Base-by-base conservation (phyloP, 2,888 invertebrate species). In the Erebia palarica region DNA sequence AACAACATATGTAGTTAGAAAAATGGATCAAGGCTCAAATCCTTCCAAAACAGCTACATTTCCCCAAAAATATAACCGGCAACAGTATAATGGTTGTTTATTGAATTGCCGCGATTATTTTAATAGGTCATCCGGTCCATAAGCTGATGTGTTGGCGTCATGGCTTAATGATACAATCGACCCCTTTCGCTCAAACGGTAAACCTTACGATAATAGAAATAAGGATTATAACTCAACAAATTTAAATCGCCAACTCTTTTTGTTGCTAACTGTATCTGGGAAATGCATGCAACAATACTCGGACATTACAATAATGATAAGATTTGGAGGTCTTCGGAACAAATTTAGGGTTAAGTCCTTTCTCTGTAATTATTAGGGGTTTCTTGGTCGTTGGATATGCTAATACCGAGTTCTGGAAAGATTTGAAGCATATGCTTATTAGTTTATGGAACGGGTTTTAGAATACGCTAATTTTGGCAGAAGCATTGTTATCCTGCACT, bases 51-150 rank as follows among this genome's bases (percentile, higher is more conserved):
- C 18, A 60, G 5, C 67, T 74, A 75, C 61, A 77, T 77, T 77
- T 74, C 74, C 68, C 77, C 80, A 82, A 85, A 84, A 83, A 67
- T 79, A 81, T 79, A 79, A 75, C 79, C 76, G 78, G 80, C 82
- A 81, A 82, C 83, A 82, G 82, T 80, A 84, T 88, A 88, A 88
- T 85, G 86, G 80, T 79, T 86, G 87, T 86, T 91, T 89, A 91
- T 89, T 91, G 90, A 89, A 91, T 88, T 85, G 85, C 85, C 82
- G 78, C 86, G 81, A 91, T 91, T 92, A 92, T 89, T 91, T 91
- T 92, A 92, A 92, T 91, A 90, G 88, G 84, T 91, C 73, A 75
- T 75, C 75, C 75, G 75, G 75, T 73, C 73, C 71, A 70, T 68
- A 68, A 72, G 69, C 75, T 68, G 74, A 74, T 70, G 68, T 71